Percentiles rank a stretch among this genome's conserved stretches.
Conservation (phyloP, 2,888 invertebrate genomes). For the Exephanes ischioxanthus region DNA sequence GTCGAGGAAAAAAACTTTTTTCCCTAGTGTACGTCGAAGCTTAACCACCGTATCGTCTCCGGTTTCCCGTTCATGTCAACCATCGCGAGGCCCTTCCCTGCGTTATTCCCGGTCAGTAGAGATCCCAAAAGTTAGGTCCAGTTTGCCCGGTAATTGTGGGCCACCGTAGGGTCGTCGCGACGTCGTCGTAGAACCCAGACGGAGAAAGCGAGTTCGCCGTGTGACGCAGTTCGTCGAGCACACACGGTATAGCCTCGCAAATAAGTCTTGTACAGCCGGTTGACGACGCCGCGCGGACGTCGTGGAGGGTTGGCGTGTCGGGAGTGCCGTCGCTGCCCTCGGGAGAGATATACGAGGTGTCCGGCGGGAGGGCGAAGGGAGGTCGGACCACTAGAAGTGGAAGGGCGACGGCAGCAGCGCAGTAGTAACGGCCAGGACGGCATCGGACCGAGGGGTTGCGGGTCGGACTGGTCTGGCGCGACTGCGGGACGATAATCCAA, state of each 20-base stretch:
- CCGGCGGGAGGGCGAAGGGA: constrained; percentile 55
- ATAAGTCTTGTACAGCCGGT: constrained; percentile 52
- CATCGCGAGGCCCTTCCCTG: neutral
- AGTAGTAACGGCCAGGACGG: constrained; percentile 46
- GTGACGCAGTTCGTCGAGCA: constrained; percentile 9
- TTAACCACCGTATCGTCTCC: neutral
- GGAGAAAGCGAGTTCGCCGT: neutral
- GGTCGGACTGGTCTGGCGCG: constrained; percentile 50
- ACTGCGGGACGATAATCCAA: constrained; percentile 41
- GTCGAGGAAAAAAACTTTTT: neutral
- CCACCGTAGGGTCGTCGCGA: neutral
- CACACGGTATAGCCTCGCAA: constrained; percentile 15
- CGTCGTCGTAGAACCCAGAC: neutral
- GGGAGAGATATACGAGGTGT: constrained; percentile 70
- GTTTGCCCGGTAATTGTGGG: neutral
- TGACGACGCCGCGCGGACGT: constrained; percentile 57
- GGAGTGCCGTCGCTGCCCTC: constrained; percentile 67
- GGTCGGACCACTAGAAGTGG: constrained; percentile 4
- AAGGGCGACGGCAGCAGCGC: constrained; percentile 17
- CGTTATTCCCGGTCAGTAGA: neutral
- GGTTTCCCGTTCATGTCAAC: neutral
- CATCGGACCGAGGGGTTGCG: constrained; percentile 37
- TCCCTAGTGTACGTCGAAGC: neutral
- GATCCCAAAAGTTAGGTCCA: neutral
- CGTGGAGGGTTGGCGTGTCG: constrained; percentile 51